Conservation (phyloP, 1,140 invertebrate genomes). For the Anastrepha obliqua region DNA sequence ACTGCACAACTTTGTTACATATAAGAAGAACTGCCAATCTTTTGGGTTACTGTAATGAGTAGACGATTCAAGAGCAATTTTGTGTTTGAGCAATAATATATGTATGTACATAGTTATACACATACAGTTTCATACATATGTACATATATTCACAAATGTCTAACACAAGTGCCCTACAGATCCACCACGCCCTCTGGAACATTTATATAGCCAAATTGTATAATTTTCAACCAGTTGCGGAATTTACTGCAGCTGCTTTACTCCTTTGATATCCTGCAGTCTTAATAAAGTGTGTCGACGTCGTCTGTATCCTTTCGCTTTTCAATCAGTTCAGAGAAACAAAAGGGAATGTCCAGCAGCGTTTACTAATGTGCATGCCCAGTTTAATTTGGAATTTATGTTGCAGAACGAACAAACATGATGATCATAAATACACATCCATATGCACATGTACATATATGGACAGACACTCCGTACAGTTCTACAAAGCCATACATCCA, state of each 20-base stretch:
- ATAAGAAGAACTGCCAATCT: too few relatives aligned
- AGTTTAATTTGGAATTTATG: constrained; percentile 46
- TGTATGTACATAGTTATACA: background rate
- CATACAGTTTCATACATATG: background rate
- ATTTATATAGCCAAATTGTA: background rate
- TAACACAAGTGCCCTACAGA: too few relatives aligned
- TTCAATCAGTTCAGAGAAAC: background rate
- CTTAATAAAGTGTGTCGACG: background rate
- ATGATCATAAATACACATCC: background rate
- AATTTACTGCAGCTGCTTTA: constrained; percentile 18
- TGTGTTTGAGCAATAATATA: background rate
- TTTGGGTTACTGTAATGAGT: too few relatives aligned
- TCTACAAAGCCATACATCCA: too few relatives aligned
- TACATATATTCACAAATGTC: background rate
- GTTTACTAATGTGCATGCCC: constrained; percentile 40
- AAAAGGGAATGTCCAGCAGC: constrained; percentile 20
- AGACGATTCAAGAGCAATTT: too few relatives aligned
- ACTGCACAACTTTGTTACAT: too few relatives aligned
- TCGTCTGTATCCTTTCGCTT: background rate
- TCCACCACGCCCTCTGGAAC: background rate
- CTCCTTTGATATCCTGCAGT: constrained; percentile 15
- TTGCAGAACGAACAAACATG: constrained; percentile 36
- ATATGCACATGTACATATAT: constrained; percentile 9
- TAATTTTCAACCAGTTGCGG: background rate
- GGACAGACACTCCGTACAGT: too few relatives aligned